Base-by-base conservation (phyloP, 2,797 vertebrate genomes). In the Alectoris magna region DNA sequence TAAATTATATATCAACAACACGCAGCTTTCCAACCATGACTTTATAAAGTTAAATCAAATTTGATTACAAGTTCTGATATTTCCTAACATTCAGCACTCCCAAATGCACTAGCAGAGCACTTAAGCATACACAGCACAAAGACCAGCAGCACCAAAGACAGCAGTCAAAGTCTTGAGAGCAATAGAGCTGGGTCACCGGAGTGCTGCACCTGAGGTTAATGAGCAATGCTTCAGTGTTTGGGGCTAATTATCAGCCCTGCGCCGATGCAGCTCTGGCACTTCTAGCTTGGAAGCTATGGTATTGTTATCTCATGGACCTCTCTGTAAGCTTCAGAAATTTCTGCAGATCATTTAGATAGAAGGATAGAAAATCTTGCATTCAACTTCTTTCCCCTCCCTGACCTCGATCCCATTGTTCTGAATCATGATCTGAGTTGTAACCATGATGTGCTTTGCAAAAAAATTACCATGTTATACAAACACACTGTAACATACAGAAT, bases 81-180 rank as follows among this genome's bases (percentile, higher is more conserved):
- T 44, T 15, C 63, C 27, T 39, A 43, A 22, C 46, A 41, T 6
- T 15, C 44, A 70, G 49, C 31, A 27, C 17, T 84, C 71, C 62
- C 15, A 31, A 49, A 36, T 0, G 18, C 12, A 4, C 3, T 2
- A 17, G n/a, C 39, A 0, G 34, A 79, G 36, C 10, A 6, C 26
- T 2, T 26, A 26, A 27, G 36, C 3, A 11, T 13, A 14, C 18
- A 22, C 5, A 11, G 80, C 34, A 17, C 15, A 39, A 38, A 10
- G 41, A n/a, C 24, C n/a, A 38, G 76, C 67, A 69, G 71, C 31
- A 60, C 31, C 11, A 0, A 18, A 34, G 55, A 26, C 0, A 2
- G 19, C 2, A 22, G 41, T n/a, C 14, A 38, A 43, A 26, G 48
- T 17, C 23, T 41, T 16, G 34, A 21, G 55, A 70, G 67, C 16